Conservation (phyloP, 2,797 vertebrate species). For the Adrianichthys oophorus region DNA sequence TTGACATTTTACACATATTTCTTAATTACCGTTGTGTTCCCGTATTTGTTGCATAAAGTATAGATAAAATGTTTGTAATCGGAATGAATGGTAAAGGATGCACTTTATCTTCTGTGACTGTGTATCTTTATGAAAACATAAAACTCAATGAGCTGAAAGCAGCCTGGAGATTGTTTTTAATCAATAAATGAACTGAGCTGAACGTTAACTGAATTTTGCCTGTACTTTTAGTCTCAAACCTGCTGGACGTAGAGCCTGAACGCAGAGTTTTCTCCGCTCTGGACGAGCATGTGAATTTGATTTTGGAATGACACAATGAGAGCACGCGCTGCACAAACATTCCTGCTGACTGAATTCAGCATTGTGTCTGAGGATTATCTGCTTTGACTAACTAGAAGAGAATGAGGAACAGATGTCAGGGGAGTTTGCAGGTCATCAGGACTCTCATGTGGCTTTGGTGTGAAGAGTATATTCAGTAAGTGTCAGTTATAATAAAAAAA, state of each 20-base stretch:
- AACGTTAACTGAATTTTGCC: no score
- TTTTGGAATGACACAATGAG: constrained; percentile 29
- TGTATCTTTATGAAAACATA: no score
- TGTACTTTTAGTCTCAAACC: no score
- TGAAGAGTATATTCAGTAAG: constrained; percentile 9
- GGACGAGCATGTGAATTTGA: constrained; percentile 24
- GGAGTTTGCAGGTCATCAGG: constrained; percentile 36
- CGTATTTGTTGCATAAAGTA: no score
- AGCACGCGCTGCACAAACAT: constrained; percentile 6
- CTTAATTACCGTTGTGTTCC: no score
- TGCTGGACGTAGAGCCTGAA: neutral
- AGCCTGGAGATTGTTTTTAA: no score
- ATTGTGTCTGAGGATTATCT: constrained; percentile 54
- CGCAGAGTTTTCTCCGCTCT: neutral
- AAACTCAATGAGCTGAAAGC: no score
- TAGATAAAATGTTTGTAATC: no score
- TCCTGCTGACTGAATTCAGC: constrained; percentile 33
- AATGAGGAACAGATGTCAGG: constrained; percentile 49
- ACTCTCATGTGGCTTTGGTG: constrained; percentile 10
- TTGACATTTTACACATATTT: no score
- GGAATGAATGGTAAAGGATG: no score
- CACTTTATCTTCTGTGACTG: no score
- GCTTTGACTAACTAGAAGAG: constrained; percentile 50
- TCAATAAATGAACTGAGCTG: no score
- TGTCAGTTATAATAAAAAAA: constrained; percentile 3